A percentile compares a stretch with the other conserved stretches of the same genome.
Evolutionary conservation across 2,888 invertebrate genomes (phyloP).

Genomic region (Amorpha juglandis): DNA sequence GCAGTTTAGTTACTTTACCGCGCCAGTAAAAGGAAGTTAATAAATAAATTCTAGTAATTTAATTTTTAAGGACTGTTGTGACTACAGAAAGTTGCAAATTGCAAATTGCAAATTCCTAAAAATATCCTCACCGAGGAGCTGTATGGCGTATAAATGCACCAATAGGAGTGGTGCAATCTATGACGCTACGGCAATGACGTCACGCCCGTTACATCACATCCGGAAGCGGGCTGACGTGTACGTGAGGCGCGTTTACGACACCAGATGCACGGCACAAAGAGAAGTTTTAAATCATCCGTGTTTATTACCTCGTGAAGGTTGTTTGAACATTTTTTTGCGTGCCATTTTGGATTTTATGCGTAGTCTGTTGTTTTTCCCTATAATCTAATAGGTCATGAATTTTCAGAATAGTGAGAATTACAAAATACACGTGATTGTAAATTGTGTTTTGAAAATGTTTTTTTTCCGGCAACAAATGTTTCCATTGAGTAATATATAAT

Average conservation of each 20-base stretch:
- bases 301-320: conserved; percentile 8
- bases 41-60: no score
- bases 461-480: no score
- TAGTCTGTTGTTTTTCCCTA: conserved; percentile 8
- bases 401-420: neutral
- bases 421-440: neutral
- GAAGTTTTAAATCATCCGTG: conserved; percentile 18
- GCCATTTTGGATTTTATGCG: conserved; percentile 14
- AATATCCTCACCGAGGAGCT: no score
- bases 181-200: conserved; percentile 22
- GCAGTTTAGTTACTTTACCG: no score
- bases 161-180: neutral
- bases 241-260: conserved; percentile 33
- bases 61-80: no score
- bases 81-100: no score
- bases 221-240: conserved; percentile 21
- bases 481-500: no score
- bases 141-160: neutral
- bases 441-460: no score
- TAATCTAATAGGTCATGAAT: conserved; percentile 1
- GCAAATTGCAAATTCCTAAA: no score
- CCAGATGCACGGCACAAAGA: conserved; percentile 19
- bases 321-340: neutral
- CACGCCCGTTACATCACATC: conserved; percentile 32
- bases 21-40: no score